Percentiles rank a stretch among this genome's conserved stretches.
Evolutionary conservation across 2,888 invertebrate genomes (phyloP).

Genomic region (Volucella zonaria): DNA sequence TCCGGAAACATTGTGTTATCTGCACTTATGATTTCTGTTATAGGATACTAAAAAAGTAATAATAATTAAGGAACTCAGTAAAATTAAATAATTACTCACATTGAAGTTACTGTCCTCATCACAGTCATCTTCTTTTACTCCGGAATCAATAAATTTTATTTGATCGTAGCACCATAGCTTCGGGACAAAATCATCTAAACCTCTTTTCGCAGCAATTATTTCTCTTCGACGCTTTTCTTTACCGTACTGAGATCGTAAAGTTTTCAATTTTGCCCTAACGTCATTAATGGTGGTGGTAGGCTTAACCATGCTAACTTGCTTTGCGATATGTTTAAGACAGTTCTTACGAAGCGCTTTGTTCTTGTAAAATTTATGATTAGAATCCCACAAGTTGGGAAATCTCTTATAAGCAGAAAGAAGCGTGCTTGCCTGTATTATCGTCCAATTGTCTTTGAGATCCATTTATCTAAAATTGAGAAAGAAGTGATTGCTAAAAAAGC

Average conservation of each 20-base stretch:
- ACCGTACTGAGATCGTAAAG: slow-evolving; percentile 29
- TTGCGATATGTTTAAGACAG: slow-evolving; percentile 17
- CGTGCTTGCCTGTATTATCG: slow-evolving; percentile 11
- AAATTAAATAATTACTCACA: background rate
- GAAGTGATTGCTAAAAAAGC: no score
- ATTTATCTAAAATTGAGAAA: slow-evolving; percentile 22
- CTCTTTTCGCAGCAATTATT: background rate
- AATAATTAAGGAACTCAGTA: background rate
- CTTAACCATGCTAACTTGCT: background rate
- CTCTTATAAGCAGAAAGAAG: slow-evolving; percentile 6
- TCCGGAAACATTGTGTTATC: background rate
- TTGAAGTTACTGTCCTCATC: background rate
- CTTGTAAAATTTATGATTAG: slow-evolving; percentile 11
- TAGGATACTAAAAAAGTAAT: slow-evolving; percentile 6
- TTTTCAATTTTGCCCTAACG: slow-evolving; percentile 29
- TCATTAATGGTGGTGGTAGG: slow-evolving; percentile 2
- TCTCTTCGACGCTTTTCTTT: slow-evolving; percentile 36
- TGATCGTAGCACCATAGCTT: slow-evolving; percentile 40
- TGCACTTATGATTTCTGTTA: background rate
- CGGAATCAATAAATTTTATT: slow-evolving; percentile 27
- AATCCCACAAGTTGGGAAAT: slow-evolving; percentile 33
- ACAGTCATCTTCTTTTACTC: background rate
- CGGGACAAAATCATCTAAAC: background rate
- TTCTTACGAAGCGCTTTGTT: slow-evolving; percentile 9
- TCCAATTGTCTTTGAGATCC: slow-evolving; percentile 48